phyloP scores from a whole-genome alignment of 1,140 invertebrate species.

The Cryptotermes secundus region DNA sequence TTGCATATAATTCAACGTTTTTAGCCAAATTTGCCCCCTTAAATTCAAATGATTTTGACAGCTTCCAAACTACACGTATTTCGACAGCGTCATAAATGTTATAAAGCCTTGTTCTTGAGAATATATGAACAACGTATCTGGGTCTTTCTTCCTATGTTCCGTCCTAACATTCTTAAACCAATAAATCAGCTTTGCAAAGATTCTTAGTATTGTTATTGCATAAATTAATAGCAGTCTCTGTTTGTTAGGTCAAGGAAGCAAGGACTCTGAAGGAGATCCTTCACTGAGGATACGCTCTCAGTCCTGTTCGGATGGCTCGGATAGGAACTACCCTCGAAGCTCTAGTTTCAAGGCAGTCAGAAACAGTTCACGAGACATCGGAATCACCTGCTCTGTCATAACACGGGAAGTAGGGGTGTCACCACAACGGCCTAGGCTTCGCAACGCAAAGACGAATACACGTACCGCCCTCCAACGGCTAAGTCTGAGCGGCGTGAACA shows the following conservation, averaged over 20 bases:
- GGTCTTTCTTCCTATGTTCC: too few relatives aligned
- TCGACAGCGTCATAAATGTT: too few relatives aligned
- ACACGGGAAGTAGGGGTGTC: conserved; percentile 65
- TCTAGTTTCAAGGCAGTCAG: background rate
- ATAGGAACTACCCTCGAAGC: background rate
- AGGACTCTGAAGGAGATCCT: background rate
- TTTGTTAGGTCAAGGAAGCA: background rate
- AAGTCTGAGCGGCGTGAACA: conserved; percentile 20
- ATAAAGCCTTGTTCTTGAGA: too few relatives aligned
- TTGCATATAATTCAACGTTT: too few relatives aligned
- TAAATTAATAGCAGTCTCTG: too few relatives aligned
- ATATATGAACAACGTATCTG: too few relatives aligned
- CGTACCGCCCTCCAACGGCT: background rate
- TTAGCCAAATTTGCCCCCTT: too few relatives aligned
- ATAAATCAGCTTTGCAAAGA: too few relatives aligned
- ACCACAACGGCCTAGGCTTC: conserved; percentile 46
- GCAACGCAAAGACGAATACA: conserved; percentile 32
- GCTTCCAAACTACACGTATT: too few relatives aligned
- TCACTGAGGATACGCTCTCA: background rate
- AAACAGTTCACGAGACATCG: conserved; percentile 57
- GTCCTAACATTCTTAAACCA: too few relatives aligned
- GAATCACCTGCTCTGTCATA: conserved; percentile 63
- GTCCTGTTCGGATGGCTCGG: background rate
- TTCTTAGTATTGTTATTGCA: too few relatives aligned
- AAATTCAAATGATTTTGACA: too few relatives aligned